Evolutionary conservation across 2,888 invertebrate genomes (phyloP).

Genomic region (Polydrusus pterygomalis): DNA sequence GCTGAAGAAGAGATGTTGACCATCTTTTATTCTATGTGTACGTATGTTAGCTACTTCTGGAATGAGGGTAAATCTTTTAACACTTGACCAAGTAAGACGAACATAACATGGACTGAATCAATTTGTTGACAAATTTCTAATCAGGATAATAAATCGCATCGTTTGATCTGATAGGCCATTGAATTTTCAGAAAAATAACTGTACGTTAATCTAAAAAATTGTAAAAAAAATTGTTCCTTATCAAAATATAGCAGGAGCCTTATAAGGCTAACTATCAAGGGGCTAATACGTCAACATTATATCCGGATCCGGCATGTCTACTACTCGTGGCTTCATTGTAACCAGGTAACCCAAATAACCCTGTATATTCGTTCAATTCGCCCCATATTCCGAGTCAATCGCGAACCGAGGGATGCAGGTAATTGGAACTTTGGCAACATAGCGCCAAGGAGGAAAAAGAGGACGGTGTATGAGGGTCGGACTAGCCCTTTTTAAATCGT

Average conservation of each 20-base stretch:
- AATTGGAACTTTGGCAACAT: constrained; percentile 7
- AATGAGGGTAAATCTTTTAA: too few species aligned
- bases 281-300: background rate
- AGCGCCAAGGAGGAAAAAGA: background rate
- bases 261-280: background rate
- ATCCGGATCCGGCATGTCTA: background rate
- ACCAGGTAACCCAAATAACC: constrained; percentile 38
- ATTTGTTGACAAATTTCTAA: too few species aligned
- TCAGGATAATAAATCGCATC: too few species aligned
- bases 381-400: background rate
- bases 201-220: too few species aligned
- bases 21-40: too few species aligned
- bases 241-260: background rate
- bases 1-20: too few species aligned
- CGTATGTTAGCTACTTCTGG: too few species aligned
- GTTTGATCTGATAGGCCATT: too few species aligned
- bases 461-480: background rate
- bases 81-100: too few species aligned
- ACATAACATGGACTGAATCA: too few species aligned
- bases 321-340: constrained; percentile 24
- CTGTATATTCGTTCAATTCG: background rate
- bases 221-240: too few species aligned
- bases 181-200: too few species aligned
- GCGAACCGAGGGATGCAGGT: background rate
- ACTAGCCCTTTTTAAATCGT: background rate